phyloP scores from a whole-genome alignment of 2,888 invertebrate species.

The Campoplex nolae region DNA sequence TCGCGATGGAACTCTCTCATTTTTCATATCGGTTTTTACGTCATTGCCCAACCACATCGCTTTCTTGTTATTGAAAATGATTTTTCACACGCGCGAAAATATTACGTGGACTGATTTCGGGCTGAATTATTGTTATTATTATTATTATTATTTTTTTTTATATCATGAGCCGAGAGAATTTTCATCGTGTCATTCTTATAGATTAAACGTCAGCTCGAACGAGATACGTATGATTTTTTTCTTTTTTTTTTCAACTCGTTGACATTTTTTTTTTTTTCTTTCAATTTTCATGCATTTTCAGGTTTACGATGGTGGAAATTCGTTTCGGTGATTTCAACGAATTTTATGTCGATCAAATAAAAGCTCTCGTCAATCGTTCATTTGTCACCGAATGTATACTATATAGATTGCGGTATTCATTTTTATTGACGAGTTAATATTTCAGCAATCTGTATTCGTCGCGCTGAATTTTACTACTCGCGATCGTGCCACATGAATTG shows the following conservation, averaged over 20 bases:
- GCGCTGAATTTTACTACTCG: background rate
- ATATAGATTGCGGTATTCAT: background rate
- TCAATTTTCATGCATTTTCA: background rate
- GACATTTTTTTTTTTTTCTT: background rate
- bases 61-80: constrained; percentile 21
- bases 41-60: background rate
- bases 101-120: constrained; percentile 19
- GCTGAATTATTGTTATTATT: background rate
- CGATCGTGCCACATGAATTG: too few species aligned
- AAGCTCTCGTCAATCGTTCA: background rate
- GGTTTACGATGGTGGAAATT: background rate
- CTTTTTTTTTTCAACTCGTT: background rate
- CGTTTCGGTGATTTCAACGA: constrained; percentile 1
- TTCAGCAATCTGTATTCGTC: background rate
- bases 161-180: background rate
- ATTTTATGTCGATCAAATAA: background rate
- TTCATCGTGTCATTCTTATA: constrained; percentile 19
- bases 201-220: constrained; percentile 2
- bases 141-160: background rate
- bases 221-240: background rate
- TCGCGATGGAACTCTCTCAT: constrained; percentile 22
- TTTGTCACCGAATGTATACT: background rate
- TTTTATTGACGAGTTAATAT: background rate
- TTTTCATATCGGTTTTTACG: constrained; percentile 22
- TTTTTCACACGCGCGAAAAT: constrained; percentile 21